A percentile compares a stretch with the other conserved stretches of the same genome.
Conservation (phyloP, 2,888 invertebrate genomes). For the Dilophus febrilis region DNA sequence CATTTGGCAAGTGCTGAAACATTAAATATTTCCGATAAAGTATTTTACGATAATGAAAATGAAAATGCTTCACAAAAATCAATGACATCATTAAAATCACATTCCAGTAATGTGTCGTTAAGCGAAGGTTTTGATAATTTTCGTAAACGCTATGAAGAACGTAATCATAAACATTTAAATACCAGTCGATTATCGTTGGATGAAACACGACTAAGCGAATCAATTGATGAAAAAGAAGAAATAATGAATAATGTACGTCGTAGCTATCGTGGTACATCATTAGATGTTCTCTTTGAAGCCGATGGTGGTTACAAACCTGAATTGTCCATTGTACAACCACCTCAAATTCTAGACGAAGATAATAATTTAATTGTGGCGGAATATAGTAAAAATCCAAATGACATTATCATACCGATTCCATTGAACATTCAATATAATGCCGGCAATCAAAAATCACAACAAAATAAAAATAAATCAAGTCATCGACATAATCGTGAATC, state of each 20-base stretch:
- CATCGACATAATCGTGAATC: constrained; percentile 8
- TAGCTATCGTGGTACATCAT: background rate
- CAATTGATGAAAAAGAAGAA: background rate
- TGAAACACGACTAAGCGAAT: constrained; percentile 13
- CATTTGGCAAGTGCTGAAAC: constrained; percentile 28
- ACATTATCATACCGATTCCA: constrained; percentile 1
- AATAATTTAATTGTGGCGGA: constrained; percentile 15
- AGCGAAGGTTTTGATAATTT: background rate
- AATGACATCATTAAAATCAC: background rate
- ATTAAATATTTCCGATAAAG: constrained; percentile 26
- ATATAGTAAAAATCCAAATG: constrained; percentile 16
- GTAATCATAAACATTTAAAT: background rate
- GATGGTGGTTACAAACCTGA: background rate
- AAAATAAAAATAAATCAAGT: constrained; percentile 9
- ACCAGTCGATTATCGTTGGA: constrained; percentile 27
- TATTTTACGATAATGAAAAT: constrained; percentile 12
- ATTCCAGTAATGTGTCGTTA: background rate
- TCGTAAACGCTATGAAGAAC: too few species aligned
- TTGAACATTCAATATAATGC: background rate
- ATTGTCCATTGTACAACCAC: background rate
- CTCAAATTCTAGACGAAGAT: constrained; percentile 10
- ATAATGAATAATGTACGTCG: background rate
- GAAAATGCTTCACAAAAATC: background rate
- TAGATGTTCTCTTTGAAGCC: background rate
- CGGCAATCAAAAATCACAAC: constrained; percentile 14